A percentile compares a stretch with the other conserved stretches of the same genome.
Evolutionary conservation across 2,113 vertebrate species (phyloP).

Genomic region (Micromys minutus): DNA sequence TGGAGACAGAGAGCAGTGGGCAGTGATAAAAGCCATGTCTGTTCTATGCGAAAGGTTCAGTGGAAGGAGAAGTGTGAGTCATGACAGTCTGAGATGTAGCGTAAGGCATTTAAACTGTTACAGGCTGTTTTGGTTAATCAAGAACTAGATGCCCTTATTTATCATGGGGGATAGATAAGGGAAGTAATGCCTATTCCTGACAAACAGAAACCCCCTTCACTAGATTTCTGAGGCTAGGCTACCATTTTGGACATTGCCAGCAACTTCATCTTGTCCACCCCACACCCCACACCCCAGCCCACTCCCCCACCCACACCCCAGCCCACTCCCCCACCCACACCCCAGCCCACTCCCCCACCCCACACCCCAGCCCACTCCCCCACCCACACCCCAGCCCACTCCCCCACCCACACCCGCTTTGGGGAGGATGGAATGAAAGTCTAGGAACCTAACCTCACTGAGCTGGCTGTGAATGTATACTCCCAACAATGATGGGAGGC

Average conservation of each 20-base stretch:
- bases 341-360: no score
- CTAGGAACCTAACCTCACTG: neutral
- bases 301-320: no score
- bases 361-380: no score
- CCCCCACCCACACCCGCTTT: neutral
- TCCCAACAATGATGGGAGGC: accelerated
- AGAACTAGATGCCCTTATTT: neutral
- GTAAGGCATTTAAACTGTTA: neutral
- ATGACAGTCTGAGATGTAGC: neutral
- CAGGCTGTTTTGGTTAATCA: neutral
- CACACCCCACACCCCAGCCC: no score
- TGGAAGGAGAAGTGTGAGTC: neutral
- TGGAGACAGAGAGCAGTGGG: neutral
- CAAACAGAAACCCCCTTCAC: neutral
- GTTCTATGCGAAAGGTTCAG: neutral
- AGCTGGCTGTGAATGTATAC: neutral
- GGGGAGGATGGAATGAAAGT: neutral
- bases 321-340: no score
- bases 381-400: no score
- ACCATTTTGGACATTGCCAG: neutral
- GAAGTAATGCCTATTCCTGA: neutral
- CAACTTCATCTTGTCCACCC: neutral
- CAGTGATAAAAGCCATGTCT: neutral
- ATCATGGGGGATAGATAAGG: neutral
- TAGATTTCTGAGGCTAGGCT: neutral